phyloP scores from a whole-genome alignment of 2,113 vertebrate species.

The Sinocyclocheilus maitianheensis region DNA sequence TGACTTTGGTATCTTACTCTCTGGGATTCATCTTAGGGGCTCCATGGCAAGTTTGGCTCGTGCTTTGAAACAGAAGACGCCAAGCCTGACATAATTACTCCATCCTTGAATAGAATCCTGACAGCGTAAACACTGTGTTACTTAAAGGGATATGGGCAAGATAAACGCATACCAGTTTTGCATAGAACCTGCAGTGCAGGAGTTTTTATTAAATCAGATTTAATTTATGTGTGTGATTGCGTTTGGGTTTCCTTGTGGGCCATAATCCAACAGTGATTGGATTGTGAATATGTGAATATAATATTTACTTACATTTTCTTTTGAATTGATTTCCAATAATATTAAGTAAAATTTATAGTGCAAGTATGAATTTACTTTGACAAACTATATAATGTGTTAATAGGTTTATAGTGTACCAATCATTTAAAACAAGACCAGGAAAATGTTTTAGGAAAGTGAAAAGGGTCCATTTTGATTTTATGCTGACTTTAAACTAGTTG shows the following conservation, averaged over 20 bases:
- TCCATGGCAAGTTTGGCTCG: slow-evolving; percentile 46
- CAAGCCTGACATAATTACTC: slow-evolving; percentile 55
- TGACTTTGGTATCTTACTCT: slow-evolving; percentile 49
- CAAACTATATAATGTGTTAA: not conserved
- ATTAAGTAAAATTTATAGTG: not conserved
- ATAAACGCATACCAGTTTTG: not conserved
- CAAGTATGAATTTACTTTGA: not conserved
- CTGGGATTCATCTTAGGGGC: slow-evolving; percentile 35
- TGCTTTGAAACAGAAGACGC: slow-evolving; percentile 49
- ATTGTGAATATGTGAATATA: not conserved
- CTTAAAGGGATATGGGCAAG: slow-evolving; percentile 43
- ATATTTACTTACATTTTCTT: not conserved
- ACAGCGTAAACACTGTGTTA: slow-evolving; percentile 48
- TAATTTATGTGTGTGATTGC: not conserved
- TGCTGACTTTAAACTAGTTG: not conserved
- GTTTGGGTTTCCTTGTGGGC: not conserved
- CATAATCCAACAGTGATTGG: not conserved
- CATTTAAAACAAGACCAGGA: not conserved
- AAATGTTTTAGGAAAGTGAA: not conserved
- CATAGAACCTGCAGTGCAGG: not conserved
- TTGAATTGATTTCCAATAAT: not conserved
- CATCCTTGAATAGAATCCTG: slow-evolving; percentile 52
- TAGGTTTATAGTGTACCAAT: not conserved
- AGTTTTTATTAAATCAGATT: not conserved
- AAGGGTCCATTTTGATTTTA: not conserved